phyloP scores from a whole-genome alignment of 2,797 vertebrate genomes.

The Muscicapa comitata region DNA sequence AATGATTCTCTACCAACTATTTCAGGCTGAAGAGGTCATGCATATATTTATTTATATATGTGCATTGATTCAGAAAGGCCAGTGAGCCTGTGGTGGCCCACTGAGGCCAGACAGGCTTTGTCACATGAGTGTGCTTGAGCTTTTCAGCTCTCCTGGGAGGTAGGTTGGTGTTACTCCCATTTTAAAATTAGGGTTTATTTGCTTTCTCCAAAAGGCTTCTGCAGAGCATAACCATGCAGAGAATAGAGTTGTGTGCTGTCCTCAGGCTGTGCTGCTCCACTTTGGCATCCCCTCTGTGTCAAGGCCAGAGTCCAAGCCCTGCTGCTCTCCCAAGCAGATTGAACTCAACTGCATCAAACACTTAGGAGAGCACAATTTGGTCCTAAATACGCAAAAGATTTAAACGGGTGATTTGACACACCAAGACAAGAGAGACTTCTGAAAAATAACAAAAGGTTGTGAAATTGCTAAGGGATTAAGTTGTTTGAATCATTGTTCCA shows the following conservation, averaged over 20 bases:
- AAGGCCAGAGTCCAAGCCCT: neutral
- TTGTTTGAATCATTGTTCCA: constrained; percentile 48
- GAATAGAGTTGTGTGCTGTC: neutral
- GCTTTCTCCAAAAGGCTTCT: neutral
- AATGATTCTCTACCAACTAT: neutral
- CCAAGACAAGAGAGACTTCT: neutral
- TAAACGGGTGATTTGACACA: constrained; percentile 1
- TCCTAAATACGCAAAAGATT: neutral
- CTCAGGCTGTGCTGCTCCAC: neutral
- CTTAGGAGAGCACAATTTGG: neutral
- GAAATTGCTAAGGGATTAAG: constrained; percentile 54
- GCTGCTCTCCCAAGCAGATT: neutral
- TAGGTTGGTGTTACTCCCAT: neutral
- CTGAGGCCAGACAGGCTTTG: neutral
- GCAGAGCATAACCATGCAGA: neutral
- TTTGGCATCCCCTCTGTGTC: neutral
- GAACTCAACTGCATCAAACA: neutral
- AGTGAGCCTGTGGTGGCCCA: neutral
- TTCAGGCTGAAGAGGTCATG: neutral
- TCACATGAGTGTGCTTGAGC: neutral
- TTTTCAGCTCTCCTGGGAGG: neutral
- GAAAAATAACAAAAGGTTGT: constrained; percentile 50
- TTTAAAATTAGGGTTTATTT: neutral
- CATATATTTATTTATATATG: fast-evolving
- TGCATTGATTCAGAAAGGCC: neutral